phyloP scores from a whole-genome alignment of 2,797 vertebrate species.

The Anguilla obscura region DNA sequence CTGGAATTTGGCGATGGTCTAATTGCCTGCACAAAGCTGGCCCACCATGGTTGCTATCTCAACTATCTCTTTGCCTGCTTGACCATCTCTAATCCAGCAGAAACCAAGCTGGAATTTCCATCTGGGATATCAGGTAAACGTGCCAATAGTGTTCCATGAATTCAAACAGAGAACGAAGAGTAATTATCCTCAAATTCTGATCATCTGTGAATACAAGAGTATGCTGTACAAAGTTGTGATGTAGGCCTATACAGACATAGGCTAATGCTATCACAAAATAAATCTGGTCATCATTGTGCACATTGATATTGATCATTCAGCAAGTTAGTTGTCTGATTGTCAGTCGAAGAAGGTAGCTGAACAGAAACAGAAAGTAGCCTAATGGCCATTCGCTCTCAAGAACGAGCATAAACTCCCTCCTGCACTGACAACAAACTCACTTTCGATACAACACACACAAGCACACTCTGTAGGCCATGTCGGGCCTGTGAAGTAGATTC shows the following conservation, averaged over 20 bases:
- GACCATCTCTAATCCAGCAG: too few relatives aligned
- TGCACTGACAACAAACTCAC: too few relatives aligned
- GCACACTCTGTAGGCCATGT: too few relatives aligned
- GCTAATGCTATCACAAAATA: not conserved
- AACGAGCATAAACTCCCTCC: too few relatives aligned
- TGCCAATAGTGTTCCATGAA: not conserved
- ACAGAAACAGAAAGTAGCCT: not conserved
- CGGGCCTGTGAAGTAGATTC: too few relatives aligned
- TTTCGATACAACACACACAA: too few relatives aligned
- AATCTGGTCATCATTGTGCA: not conserved
- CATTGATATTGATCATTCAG: not conserved
- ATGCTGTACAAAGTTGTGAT: not conserved
- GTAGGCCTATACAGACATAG: not conserved
- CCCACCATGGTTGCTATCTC: too few relatives aligned
- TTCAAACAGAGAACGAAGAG: not conserved
- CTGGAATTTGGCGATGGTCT: too few relatives aligned
- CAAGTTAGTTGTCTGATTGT: not conserved
- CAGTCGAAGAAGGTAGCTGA: not conserved
- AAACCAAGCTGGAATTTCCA: too few relatives aligned
- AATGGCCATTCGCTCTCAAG: not conserved
- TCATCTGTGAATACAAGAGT: not conserved
- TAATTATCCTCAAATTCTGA: not conserved
- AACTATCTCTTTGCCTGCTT: too few relatives aligned
- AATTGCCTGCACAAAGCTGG: too few relatives aligned
- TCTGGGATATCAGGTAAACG: too few relatives aligned